Evolutionary conservation across 2,113 vertebrate genomes (phyloP).

Genomic region (Oophaga pumilio): DNA sequence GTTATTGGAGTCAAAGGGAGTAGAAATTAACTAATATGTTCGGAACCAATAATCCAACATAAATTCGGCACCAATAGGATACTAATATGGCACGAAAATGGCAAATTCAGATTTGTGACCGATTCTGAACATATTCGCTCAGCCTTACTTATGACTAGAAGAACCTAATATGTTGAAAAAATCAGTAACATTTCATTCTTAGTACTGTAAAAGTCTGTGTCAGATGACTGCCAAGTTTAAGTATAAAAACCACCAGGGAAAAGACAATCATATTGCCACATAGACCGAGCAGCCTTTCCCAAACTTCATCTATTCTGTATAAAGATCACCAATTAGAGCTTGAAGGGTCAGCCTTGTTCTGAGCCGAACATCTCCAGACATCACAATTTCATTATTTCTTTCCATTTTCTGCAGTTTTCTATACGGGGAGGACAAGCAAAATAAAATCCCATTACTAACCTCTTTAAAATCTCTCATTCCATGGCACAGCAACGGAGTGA

Average conservation of each 20-base stretch:
- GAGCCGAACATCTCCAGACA: background rate
- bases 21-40: no score
- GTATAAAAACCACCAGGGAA: slow-evolving; percentile 2
- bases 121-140: no score
- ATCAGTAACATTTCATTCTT: background rate
- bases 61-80: no score
- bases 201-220: background rate
- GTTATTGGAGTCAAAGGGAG: no score
- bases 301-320: background rate
- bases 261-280: slow-evolving; percentile 16
- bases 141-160: no score
- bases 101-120: no score
- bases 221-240: background rate
- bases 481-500: background rate
- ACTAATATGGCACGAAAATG: no score
- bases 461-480: slow-evolving; percentile 28
- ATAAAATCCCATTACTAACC: slow-evolving; percentile 17
- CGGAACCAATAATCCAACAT: no score
- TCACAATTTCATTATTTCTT: slow-evolving; percentile 7
- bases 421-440: background rate
- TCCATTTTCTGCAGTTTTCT: slow-evolving; percentile 8
- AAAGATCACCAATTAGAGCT: slow-evolving; percentile 5
- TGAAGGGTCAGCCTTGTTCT: slow-evolving; percentile 15
- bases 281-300: background rate
- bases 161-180: background rate